phyloP scores from a whole-genome alignment of 2,888 invertebrate genomes.

The Dichetophora obliterata region DNA sequence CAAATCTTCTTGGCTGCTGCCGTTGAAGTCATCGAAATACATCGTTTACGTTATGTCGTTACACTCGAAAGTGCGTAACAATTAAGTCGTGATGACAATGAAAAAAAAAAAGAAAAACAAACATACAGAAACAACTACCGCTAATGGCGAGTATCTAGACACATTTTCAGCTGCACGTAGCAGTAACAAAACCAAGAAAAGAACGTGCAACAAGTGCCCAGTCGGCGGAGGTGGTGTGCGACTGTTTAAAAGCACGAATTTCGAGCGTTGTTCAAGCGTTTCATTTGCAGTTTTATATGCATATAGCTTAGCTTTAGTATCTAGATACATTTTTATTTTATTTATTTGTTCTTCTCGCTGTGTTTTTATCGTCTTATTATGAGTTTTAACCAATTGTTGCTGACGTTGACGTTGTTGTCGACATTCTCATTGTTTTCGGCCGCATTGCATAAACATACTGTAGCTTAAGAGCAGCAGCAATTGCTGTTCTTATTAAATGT shows the following conservation, averaged over 20 bases:
- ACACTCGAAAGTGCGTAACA: constrained; percentile 64
- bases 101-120: not conserved
- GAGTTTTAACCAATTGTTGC: not conserved
- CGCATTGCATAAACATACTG: constrained; percentile 2
- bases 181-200: not conserved
- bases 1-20: not conserved
- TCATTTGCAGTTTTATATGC: not conserved
- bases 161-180: not conserved
- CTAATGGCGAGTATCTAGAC: too few species aligned
- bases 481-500: constrained; percentile 37
- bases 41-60: constrained; percentile 24
- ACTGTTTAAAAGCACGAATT: not conserved
- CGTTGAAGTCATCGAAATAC: not conserved
- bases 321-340: not conserved
- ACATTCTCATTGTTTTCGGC: constrained; percentile 32
- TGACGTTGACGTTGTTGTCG: constrained; percentile 1
- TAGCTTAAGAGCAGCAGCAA: constrained; percentile 25
- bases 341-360: too few species aligned
- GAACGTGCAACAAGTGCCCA: not conserved
- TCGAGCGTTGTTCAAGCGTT: not conserved
- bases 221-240: not conserved
- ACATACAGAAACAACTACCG: not conserved
- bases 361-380: not conserved
- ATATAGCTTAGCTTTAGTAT: not conserved
- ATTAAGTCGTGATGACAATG: constrained; percentile 60